Evolutionary conservation across 23 tunicate genomes (phyloP).

Genomic region (Styela plicata): DNA sequence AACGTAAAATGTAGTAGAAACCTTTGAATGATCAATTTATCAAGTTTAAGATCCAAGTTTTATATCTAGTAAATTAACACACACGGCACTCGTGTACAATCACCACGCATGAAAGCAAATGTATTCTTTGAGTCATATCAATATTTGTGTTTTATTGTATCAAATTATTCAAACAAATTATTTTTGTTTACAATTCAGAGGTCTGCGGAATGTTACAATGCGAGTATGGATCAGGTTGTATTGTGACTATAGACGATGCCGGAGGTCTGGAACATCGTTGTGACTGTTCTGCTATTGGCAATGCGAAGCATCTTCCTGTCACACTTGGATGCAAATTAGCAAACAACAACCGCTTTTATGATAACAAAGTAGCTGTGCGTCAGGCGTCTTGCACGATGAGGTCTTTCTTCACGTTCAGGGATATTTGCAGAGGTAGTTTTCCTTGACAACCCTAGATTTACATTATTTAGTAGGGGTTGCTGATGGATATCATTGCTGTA

Average conservation of each 20-base stretch:
- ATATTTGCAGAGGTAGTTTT: constrained; percentile 59
- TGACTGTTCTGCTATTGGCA: constrained; percentile 58
- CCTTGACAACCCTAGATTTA: too few species aligned
- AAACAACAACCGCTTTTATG: constrained; percentile 24
- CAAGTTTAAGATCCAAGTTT: too few species aligned
- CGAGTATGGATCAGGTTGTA: constrained; percentile 54
- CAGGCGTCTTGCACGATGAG: constrained; percentile 26
- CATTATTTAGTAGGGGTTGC: too few species aligned
- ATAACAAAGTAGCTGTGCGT: constrained; percentile 40
- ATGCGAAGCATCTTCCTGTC: constrained; percentile 33
- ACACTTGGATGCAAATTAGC: constrained; percentile 51
- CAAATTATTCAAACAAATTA: too few species aligned
- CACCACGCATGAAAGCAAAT: too few species aligned
- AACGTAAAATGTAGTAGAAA: too few species aligned
- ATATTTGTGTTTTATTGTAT: too few species aligned
- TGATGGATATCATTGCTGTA: too few species aligned
- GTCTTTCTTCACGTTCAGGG: constrained; percentile 38
- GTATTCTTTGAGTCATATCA: too few species aligned
- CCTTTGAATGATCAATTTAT: too few species aligned
- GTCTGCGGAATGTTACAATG: constrained; percentile 68
- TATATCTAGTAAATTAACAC: too few species aligned
- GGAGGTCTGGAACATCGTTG: constrained; percentile 42
- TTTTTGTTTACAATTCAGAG: constrained; percentile 41
- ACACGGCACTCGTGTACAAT: too few species aligned
- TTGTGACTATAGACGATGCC: constrained; percentile 4